Conservation (phyloP, 2,888 invertebrate species). For the Oscheius sp. region DNA sequence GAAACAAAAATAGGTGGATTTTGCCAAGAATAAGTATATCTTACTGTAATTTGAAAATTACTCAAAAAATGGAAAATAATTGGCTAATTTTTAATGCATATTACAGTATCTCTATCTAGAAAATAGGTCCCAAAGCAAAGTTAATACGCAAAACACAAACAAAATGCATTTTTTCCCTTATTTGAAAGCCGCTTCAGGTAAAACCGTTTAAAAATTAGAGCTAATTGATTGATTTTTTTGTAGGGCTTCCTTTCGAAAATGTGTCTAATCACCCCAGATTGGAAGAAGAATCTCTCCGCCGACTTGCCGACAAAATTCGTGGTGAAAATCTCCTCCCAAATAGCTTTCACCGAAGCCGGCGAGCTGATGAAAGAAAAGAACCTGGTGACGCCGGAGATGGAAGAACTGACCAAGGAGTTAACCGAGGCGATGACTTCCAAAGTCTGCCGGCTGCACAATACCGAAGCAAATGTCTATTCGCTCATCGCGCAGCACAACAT, state of each 20-base stretch:
- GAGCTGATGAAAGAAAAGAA: background rate
- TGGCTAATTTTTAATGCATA: no score
- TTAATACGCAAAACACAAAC: no score
- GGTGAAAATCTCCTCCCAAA: background rate
- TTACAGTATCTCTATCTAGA: no score
- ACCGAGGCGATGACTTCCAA: background rate
- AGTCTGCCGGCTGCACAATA: constrained; percentile 3
- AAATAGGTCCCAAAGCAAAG: no score
- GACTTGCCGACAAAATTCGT: constrained; percentile 20
- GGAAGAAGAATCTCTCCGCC: background rate
- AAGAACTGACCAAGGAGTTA: background rate
- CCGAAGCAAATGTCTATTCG: constrained; percentile 14
- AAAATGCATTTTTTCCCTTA: no score
- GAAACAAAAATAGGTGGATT: no score
- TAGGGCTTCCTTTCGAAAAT: constrained; percentile 31
- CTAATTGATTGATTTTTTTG: no score
- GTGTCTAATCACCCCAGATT: constrained; percentile 27
- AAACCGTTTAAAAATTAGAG: no score
- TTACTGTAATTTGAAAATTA: no score
- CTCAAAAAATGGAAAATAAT: no score
- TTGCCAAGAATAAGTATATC: no score
- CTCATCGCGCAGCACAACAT: constrained; percentile 13
- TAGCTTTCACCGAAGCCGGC: background rate
- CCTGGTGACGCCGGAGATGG: background rate
- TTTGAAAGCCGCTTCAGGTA: no score